Evolutionary conservation across 2,888 invertebrate species (phyloP).

Genomic region (Orthosia gothica): DNA sequence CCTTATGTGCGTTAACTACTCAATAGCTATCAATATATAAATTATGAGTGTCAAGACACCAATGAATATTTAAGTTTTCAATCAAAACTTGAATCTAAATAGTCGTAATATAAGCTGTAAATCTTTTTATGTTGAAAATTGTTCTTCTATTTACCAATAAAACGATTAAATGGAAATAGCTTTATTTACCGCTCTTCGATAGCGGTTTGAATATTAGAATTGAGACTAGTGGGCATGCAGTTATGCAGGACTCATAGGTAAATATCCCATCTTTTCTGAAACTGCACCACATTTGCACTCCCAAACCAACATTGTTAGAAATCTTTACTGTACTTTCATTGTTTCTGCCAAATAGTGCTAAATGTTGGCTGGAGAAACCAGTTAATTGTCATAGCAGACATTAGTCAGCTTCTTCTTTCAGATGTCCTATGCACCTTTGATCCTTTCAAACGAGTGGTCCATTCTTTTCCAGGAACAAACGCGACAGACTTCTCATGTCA

Average conservation of each 20-base stretch:
- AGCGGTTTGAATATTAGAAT: background rate
- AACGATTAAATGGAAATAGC: conserved; percentile 1
- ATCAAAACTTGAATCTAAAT: conserved; percentile 10
- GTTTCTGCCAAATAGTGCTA: background rate
- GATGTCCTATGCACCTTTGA: too few relatives aligned
- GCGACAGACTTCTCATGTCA: conserved; percentile 8
- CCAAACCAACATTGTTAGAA: too few relatives aligned
- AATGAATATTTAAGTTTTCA: conserved; percentile 33
- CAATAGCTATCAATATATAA: background rate
- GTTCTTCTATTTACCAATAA: background rate
- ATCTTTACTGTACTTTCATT: background rate
- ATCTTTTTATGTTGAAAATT: conserved; percentile 1
- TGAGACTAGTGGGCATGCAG: too few relatives aligned
- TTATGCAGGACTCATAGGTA: background rate
- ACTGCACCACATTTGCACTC: background rate
- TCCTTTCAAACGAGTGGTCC: background rate
- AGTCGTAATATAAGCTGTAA: background rate
- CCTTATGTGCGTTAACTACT: background rate
- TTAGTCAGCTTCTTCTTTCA: background rate
- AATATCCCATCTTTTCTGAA: background rate
- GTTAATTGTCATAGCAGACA: too few relatives aligned
- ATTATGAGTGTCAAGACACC: background rate
- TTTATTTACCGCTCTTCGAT: conserved; percentile 7
- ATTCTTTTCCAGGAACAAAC: background rate
- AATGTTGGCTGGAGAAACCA: background rate